These are phyloP conservation scores for Grammomys dolichurus DNA, from an alignment of 2,113 vertebrate genomes.

Conservation along the genomic window DNA sequence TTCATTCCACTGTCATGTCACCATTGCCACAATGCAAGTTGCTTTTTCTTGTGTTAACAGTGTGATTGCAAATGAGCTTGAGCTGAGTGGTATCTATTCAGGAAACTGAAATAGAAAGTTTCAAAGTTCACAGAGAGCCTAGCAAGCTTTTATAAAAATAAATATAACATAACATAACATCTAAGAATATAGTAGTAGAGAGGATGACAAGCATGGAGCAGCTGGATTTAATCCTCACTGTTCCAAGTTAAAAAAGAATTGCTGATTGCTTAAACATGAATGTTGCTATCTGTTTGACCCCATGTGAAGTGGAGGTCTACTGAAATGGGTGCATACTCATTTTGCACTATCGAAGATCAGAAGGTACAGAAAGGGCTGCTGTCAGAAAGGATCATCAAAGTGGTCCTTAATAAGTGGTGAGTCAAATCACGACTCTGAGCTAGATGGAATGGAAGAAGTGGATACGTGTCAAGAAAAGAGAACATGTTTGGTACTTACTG, in stretches of 20 bases:
- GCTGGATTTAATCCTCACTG: not conserved
- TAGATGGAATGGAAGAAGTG: conserved; percentile 13
- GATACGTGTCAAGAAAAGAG: not conserved
- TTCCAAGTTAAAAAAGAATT: not conserved
- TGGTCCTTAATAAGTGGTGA: not conserved
- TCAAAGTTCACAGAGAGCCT: not conserved
- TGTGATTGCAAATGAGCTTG: not conserved
- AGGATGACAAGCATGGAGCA: too few species aligned
- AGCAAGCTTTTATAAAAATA: not conserved
- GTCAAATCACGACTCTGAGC: not conserved
- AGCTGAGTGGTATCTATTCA: not conserved
- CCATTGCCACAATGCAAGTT: not conserved
- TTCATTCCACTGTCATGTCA: conserved; percentile 29
- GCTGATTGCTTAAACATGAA: not conserved
- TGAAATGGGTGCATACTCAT: not conserved
- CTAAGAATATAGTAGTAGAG: not conserved
- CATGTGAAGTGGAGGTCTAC: not conserved
- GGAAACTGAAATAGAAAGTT: not conserved
- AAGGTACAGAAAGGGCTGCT: not conserved
- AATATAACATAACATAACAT: not conserved
- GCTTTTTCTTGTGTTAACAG: not conserved
- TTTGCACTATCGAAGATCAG: not conserved
- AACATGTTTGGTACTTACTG: not conserved
- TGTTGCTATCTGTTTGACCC: not conserved
- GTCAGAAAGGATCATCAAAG: not conserved